These are phyloP conservation scores for Alca torda DNA, from an alignment of 2,797 vertebrate species.

Conservation along the genomic window DNA sequence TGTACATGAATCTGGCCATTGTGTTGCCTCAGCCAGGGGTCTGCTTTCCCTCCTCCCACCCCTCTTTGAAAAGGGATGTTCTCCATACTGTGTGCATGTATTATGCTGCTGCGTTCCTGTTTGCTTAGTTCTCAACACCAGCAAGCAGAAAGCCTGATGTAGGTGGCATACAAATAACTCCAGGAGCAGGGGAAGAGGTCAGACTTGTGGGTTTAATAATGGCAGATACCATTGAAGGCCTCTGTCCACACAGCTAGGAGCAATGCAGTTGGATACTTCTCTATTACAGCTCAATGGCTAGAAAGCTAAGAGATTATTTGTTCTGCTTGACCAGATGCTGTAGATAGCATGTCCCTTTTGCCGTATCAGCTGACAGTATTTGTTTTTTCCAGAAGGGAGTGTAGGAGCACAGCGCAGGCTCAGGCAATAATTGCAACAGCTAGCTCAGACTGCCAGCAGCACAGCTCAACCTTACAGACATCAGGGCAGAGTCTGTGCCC, in stretches of 20 bases:
- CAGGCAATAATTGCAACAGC: background rate
- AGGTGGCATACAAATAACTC: background rate
- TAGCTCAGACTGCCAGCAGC: background rate
- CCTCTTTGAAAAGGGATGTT: background rate
- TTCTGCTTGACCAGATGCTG: background rate
- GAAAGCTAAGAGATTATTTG: background rate
- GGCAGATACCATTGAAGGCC: background rate
- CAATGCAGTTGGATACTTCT: background rate
- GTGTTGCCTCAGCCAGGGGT: conserved; percentile 19
- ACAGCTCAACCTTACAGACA: background rate
- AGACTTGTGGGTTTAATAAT: background rate
- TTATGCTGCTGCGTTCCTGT: background rate
- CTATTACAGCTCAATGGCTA: background rate
- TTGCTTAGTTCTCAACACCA: background rate
- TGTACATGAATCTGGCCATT: conserved; percentile 7
- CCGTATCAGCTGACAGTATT: background rate
- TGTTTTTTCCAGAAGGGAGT: background rate
- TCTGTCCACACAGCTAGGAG: background rate
- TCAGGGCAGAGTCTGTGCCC: background rate
- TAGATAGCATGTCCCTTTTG: background rate
- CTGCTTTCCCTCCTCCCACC: background rate
- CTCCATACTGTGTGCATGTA: background rate
- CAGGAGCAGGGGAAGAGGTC: background rate
- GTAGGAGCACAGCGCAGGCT: background rate
- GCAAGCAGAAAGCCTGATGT: background rate